These are phyloP conservation scores for Acrobasis repandana DNA, from an alignment of 2,888 invertebrate species.

Conservation along the genomic window DNA sequence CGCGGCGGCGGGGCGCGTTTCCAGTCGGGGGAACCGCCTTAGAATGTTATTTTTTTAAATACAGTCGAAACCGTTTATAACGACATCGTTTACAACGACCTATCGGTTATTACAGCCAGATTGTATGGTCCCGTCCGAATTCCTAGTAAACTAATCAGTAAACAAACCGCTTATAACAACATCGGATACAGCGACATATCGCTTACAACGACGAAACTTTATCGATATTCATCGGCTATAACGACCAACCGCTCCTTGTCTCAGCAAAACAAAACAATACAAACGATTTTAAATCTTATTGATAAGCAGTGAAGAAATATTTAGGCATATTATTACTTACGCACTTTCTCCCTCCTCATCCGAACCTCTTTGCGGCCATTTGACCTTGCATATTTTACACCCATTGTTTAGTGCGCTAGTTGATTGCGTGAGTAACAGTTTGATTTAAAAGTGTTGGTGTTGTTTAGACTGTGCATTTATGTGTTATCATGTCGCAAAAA, in stretches of 20 bases:
- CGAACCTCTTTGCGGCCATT: slow-evolving; percentile 31
- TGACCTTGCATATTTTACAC: slow-evolving; percentile 27
- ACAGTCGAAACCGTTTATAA: slow-evolving; percentile 4
- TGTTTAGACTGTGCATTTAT: neutral
- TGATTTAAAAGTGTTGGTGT: slow-evolving; percentile 3
- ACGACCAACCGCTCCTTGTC: slow-evolving; percentile 33
- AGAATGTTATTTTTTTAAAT: no score
- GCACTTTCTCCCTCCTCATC: slow-evolving; percentile 27
- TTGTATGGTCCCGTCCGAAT: slow-evolving; percentile 9
- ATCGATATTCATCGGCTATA: slow-evolving; percentile 29
- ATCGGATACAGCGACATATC: slow-evolving; percentile 35
- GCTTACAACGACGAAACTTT: slow-evolving; percentile 33
- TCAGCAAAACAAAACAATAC: slow-evolving; percentile 34
- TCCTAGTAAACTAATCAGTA: slow-evolving; percentile 23
- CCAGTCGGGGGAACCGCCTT: no score
- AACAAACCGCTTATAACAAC: slow-evolving; percentile 29
- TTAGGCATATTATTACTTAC: slow-evolving; percentile 24
- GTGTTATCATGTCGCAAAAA: slow-evolving; percentile 5
- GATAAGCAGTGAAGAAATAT: slow-evolving; percentile 30
- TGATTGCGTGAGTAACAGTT: slow-evolving; percentile 2
- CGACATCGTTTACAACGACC: slow-evolving; percentile 4
- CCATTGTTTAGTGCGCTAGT: neutral
- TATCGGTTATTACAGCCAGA: slow-evolving; percentile 1
- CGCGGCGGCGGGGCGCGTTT: no score
- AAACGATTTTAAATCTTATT: slow-evolving; percentile 34